Evolutionary conservation across 2,797 vertebrate species (phyloP).

Genomic region (Cyclopterus lumpus): DNA sequence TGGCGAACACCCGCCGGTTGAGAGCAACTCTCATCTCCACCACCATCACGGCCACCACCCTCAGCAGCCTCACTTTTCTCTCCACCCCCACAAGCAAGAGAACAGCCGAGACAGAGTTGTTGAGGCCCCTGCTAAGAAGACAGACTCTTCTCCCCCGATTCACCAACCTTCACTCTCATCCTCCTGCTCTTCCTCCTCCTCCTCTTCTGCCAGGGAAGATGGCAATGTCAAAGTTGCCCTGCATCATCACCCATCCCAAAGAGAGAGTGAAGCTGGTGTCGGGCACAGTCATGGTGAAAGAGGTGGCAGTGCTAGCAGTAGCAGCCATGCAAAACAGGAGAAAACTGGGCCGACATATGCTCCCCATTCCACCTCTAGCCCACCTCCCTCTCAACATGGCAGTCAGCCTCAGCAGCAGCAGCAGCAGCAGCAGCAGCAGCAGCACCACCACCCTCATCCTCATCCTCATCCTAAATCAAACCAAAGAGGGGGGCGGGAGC

Average conservation of each 20-base stretch:
- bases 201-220: constrained; percentile 83
- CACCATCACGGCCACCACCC: constrained; percentile 77
- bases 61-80: constrained; percentile 78
- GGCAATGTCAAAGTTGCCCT: constrained; percentile 72
- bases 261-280: constrained; percentile 67
- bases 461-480: constrained; percentile 83
- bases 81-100: constrained; percentile 82
- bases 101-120: constrained; percentile 74
- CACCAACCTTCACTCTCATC: constrained; percentile 82
- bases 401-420: constrained; percentile 68
- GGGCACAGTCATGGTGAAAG: constrained; percentile 66
- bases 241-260: constrained; percentile 76
- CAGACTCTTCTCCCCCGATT: constrained; percentile 76
- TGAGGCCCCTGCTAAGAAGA: constrained; percentile 78
- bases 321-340: constrained; percentile 77
- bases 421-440: constrained; percentile 69
- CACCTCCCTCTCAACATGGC: constrained; percentile 72
- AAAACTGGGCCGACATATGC: constrained; percentile 70
- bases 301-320: constrained; percentile 39
- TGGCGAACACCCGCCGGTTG: constrained; percentile 74
- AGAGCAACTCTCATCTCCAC: constrained; percentile 78
- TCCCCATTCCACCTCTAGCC: constrained; percentile 66
- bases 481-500: constrained; percentile 86
- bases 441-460: constrained; percentile 82
- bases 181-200: constrained; percentile 86